Evolutionary conservation across 2,113 vertebrate species (phyloP), one percentile per base, ranked within the genome.

Genomic region (Rhombomys opimus): DNA sequence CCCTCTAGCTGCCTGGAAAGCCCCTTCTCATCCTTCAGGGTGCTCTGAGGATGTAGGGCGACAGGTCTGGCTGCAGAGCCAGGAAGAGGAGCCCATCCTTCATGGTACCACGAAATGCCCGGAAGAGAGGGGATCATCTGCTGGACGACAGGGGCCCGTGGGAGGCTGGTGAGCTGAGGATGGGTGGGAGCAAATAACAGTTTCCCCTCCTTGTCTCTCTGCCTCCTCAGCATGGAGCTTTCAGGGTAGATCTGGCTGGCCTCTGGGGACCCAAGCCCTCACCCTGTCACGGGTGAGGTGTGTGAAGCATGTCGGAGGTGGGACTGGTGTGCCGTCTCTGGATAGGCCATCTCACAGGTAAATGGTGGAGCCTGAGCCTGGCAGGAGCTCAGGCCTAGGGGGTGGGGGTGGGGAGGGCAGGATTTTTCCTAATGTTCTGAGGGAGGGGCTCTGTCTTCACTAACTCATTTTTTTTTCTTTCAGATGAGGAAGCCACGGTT

Each of bases 181-280:
- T 2, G 0, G 41, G 1, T 23, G 5, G 11, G 68, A n/a, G 41
- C n/a, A 35, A 59, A 59, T 10, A 5, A 2, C 57, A 1, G 4
- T 9, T 15, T 32, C 0, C 0, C 23, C 73, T 7, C 14, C 10
- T 75, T 50, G 18, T 25, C 41, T 20, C 65, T 14, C 30, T 0
- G 35, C 41, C 13, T 67, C 32, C 54, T 73, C 25, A 67, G 54
- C 25, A 2, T 2, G 32, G 2, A 32, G 18, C 41, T 70, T 27
- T 10, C 12, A 1, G 57, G 87, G 50, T 14, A 59, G 41, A 18
- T 11, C 25, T 13, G 20, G 41, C 15, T 5, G 0, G 54, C 82
- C 38, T 93, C 38, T 4, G 3, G 68, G 65, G 88, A 67, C 46
- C 54, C 41, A 27, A 18, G 80, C 14, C 61, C 7, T 17, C 22